phyloP scores from a whole-genome alignment of 2,113 vertebrate genomes.

The Dermatemys mawii region DNA sequence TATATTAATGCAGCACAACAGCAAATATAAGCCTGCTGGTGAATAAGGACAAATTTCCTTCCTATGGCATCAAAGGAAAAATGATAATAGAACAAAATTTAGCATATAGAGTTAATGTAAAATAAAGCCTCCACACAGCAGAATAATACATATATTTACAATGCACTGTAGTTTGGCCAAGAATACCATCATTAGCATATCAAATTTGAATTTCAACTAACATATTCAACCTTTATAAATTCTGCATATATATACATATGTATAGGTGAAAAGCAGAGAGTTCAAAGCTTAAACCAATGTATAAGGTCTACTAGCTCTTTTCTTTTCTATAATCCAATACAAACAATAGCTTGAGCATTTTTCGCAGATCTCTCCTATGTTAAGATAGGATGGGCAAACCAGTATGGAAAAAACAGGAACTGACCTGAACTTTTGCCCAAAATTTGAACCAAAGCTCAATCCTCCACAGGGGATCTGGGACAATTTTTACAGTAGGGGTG shows the following conservation, averaged over 20 bases:
- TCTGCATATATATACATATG: not conserved
- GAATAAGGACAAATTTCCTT: not conserved
- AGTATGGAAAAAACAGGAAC: not conserved
- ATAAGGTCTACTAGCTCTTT: not conserved
- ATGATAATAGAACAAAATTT: not conserved
- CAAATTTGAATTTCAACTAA: not conserved
- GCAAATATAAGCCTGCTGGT: not conserved
- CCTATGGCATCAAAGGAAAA: not conserved
- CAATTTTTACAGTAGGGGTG: no score
- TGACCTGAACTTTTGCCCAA: not conserved
- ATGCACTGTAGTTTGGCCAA: not conserved
- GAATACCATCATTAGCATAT: not conserved
- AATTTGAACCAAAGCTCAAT: not conserved
- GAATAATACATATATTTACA: not conserved
- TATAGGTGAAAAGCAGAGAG: not conserved
- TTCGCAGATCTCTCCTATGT: not conserved
- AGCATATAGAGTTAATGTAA: not conserved
- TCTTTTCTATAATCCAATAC: not conserved
- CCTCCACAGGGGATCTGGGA: not conserved
- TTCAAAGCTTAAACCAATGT: not conserved
- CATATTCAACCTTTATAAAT: not conserved
- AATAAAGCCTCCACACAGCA: not conserved
- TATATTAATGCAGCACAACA: not conserved
- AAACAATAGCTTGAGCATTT: not conserved
- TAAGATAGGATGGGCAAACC: not conserved